Evolutionary conservation across 2,888 invertebrate species (phyloP).

Genomic region (Nemotelus pantherinus): DNA sequence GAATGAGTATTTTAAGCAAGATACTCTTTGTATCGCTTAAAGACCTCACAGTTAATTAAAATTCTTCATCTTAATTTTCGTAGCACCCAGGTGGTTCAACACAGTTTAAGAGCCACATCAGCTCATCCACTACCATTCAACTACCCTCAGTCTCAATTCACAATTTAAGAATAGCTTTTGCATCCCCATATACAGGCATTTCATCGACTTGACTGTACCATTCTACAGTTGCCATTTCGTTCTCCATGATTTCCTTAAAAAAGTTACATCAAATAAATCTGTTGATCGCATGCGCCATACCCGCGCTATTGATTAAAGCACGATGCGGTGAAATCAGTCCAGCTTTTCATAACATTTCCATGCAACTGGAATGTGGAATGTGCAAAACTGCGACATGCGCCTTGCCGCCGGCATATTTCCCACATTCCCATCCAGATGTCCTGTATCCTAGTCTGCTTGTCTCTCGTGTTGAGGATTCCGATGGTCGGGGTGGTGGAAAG

Average conservation of each 20-base stretch:
- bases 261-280: constrained; percentile 22
- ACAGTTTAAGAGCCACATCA: constrained; percentile 12
- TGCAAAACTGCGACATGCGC: constrained; percentile 26
- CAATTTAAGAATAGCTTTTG: neutral
- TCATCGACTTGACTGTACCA: no score
- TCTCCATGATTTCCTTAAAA: neutral
- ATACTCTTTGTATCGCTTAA: no score
- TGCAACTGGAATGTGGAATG: neutral
- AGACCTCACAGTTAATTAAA: no score
- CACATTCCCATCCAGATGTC: constrained; percentile 17
- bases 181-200: neutral
- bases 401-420: constrained; percentile 17
- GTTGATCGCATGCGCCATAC: constrained; percentile 30
- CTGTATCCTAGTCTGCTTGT: constrained; percentile 23
- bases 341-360: constrained; percentile 28
- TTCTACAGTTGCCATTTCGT: constrained; percentile 2
- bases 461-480: neutral
- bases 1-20: no score
- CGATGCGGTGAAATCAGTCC: constrained; percentile 44
- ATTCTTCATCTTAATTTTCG: no score
- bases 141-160: neutral
- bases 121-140: constrained; percentile 7
- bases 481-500: neutral
- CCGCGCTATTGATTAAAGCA: constrained; percentile 38
- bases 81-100: no score